phyloP scores from a whole-genome alignment of 2,797 vertebrate species.

The Danio jaintianensis region DNA sequence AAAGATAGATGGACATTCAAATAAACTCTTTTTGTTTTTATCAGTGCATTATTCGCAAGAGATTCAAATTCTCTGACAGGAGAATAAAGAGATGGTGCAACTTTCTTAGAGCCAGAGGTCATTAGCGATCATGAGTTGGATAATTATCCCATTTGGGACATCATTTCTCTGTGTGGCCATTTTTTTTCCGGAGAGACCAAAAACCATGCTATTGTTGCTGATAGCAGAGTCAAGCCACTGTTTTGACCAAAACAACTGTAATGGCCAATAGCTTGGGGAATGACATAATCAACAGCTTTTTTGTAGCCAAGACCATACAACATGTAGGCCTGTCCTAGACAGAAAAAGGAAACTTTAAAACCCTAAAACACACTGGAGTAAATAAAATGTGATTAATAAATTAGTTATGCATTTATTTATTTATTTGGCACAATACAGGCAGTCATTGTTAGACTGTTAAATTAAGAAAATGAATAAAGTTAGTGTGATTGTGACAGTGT shows the following conservation, averaged over 20 bases:
- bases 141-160: constrained; percentile 9
- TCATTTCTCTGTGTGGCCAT: background rate
- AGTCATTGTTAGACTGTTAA: too few relatives aligned
- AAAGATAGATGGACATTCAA: background rate
- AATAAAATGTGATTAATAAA: too few relatives aligned
- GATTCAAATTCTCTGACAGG: constrained; percentile 3
- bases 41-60: background rate
- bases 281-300: background rate
- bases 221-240: background rate
- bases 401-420: too few relatives aligned
- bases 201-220: background rate
- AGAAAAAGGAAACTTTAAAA: too few relatives aligned
- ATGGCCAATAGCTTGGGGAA: background rate
- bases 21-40: constrained; percentile 9
- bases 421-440: too few relatives aligned
- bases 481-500: too few relatives aligned
- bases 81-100: constrained; percentile 25
- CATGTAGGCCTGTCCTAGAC: too few relatives aligned
- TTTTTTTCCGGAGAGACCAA: background rate
- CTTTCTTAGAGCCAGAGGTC: constrained; percentile 22
- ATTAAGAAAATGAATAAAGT: too few relatives aligned
- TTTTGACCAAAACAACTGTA: too few relatives aligned
- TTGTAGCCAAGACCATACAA: too few relatives aligned
- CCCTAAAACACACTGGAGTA: too few relatives aligned
- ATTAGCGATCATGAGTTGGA: background rate